Evolutionary conservation across 2,797 vertebrate genomes (phyloP).

Genomic region (Eospalax fontanierii): DNA sequence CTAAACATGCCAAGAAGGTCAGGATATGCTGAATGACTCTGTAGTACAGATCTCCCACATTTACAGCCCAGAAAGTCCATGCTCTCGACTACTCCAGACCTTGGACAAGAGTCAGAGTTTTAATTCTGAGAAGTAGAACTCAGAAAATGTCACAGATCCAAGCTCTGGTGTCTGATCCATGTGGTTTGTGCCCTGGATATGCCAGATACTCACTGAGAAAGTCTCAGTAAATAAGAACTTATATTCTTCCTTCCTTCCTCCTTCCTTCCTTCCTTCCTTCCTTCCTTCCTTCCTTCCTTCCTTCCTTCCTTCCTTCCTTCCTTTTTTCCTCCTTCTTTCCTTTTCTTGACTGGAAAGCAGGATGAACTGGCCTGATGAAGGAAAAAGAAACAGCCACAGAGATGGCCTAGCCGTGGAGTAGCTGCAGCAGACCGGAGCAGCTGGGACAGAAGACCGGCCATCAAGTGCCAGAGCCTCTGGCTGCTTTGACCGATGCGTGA

Average conservation of each 20-base stretch:
- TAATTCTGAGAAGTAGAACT: background rate
- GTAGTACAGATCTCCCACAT: background rate
- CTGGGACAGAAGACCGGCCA: too few relatives aligned
- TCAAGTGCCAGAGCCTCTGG: too few relatives aligned
- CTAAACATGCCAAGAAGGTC: constrained; percentile 15
- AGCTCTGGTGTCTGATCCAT: background rate
- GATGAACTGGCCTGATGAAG: background rate
- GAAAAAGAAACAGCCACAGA: background rate
- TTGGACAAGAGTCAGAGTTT: background rate
- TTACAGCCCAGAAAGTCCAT: background rate
- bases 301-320: too few relatives aligned
- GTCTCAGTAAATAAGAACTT: background rate
- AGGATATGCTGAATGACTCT: background rate
- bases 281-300: too few relatives aligned
- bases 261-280: too few relatives aligned
- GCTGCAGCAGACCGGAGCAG: too few relatives aligned
- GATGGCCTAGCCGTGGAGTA: background rate
- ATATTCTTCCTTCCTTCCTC: background rate
- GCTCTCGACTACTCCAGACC: background rate
- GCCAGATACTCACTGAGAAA: background rate
- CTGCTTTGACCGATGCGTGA: too few relatives aligned
- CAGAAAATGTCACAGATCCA: background rate
- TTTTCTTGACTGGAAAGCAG: too few relatives aligned
- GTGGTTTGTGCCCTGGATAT: background rate
- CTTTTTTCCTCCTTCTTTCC: too few relatives aligned